phyloP scores from a whole-genome alignment of 2,888 invertebrate species.

The Kuschelorhynchus macadamiae region DNA sequence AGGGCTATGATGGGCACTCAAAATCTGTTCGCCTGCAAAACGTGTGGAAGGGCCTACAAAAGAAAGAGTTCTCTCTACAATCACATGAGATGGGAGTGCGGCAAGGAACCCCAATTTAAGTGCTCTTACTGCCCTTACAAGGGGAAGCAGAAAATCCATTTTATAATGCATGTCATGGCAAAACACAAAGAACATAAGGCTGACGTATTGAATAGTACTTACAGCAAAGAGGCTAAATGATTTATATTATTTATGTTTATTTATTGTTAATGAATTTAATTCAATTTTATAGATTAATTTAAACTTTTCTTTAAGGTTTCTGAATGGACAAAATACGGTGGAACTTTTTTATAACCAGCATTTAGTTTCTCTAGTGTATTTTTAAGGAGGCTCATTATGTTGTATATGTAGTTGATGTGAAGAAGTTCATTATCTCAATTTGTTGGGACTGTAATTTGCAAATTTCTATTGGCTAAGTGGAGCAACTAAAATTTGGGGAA shows the following conservation, averaged over 20 bases:
- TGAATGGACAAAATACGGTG: no score
- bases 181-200: conserved; percentile 60
- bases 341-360: no score
- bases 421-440: no score
- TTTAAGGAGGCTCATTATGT: no score
- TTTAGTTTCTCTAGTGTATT: no score
- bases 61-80: conserved; percentile 55
- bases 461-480: no score
- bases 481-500: no score
- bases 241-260: neutral
- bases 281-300: no score
- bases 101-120: conserved; percentile 58
- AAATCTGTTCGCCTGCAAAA: conserved; percentile 46
- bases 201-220: conserved; percentile 53
- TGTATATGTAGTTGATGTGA: no score
- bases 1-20: conserved; percentile 44
- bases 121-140: conserved; percentile 51
- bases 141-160: conserved; percentile 49
- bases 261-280: no score
- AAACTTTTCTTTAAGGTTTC: no score
- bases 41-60: conserved; percentile 54
- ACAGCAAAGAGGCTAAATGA: conserved; percentile 26
- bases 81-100: conserved; percentile 58
- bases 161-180: conserved; percentile 50
- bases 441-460: no score